Evolutionary conservation across 2,797 vertebrate genomes (phyloP).

Genomic region (Brotula barbata): DNA sequence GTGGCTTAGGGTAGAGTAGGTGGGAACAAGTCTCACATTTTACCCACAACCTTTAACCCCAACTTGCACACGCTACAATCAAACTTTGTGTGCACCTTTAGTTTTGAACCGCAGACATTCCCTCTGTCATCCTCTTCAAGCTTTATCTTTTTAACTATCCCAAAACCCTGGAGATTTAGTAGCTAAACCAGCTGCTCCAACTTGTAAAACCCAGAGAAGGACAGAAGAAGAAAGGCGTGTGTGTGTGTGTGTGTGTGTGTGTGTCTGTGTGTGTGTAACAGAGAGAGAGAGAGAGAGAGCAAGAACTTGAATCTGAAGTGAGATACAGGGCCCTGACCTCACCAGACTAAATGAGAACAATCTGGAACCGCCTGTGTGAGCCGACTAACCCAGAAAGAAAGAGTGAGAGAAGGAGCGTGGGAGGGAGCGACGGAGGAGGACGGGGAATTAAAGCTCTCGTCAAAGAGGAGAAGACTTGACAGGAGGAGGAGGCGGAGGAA

Average conservation of each 20-base stretch:
- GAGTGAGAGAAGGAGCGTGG: slow-evolving; percentile 43
- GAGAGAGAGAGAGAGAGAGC: slow-evolving; percentile 33
- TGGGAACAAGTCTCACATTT: slow-evolving; percentile 44
- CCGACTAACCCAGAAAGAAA: slow-evolving; percentile 44
- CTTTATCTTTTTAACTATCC: slow-evolving; percentile 73
- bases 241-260: slow-evolving; percentile 28
- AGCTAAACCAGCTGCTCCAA: slow-evolving; percentile 72
- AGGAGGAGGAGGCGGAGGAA: slow-evolving; percentile 63
- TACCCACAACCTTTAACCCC: slow-evolving; percentile 14
- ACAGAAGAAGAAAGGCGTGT: slow-evolving; percentile 57
- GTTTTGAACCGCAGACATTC: slow-evolving; percentile 60
- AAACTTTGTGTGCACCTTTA: slow-evolving; percentile 32
- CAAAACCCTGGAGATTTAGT: slow-evolving; percentile 65
- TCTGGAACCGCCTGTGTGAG: slow-evolving; percentile 66
- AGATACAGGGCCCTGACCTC: slow-evolving; percentile 63
- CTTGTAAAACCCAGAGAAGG: slow-evolving; percentile 66
- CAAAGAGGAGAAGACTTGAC: slow-evolving; percentile 66
- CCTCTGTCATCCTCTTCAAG: slow-evolving; percentile 65
- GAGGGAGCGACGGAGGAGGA: slow-evolving; percentile 41
- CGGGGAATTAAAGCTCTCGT: slow-evolving; percentile 58
- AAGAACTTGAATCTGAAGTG: slow-evolving; percentile 37
- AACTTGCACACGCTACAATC: not conserved
- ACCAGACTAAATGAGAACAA: slow-evolving; percentile 76
- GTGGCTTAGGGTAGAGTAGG: slow-evolving; percentile 17
- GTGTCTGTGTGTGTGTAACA: slow-evolving; percentile 29